Conservation (phyloP, 37 sponge, comb jelly and placozoan species). For the Crambe crambe region DNA sequence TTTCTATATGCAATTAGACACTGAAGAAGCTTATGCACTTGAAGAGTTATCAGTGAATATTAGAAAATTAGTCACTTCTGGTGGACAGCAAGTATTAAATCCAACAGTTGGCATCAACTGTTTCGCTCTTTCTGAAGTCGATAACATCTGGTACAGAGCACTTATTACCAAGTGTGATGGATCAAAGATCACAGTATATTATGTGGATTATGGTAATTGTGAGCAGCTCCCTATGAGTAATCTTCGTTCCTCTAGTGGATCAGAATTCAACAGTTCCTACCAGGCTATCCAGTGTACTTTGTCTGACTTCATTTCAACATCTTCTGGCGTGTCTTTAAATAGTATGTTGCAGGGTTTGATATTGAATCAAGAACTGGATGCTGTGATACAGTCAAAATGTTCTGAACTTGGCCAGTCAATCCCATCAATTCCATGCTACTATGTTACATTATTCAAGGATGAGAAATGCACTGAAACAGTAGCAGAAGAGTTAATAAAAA, state of each 20-base stretch:
- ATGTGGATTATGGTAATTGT: conserved; percentile 77
- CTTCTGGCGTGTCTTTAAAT: neutral
- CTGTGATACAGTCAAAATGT: conserved; percentile 25
- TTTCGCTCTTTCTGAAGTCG: conserved; percentile 36
- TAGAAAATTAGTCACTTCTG: neutral
- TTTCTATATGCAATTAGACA: conserved; percentile 70
- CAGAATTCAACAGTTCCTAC: conserved; percentile 15
- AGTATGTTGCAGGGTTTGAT: conserved; percentile 6
- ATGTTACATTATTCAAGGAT: conserved; percentile 21
- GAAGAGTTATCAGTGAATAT: conserved; percentile 41
- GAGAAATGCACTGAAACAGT: neutral
- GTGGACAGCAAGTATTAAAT: neutral
- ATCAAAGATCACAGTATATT: conserved; percentile 30
- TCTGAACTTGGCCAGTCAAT: neutral
- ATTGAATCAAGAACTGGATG: conserved; percentile 37
- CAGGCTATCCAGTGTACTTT: conserved; percentile 62
- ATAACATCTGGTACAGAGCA: conserved; percentile 54
- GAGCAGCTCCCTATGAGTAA: conserved; percentile 31
- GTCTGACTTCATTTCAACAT: conserved; percentile 41
- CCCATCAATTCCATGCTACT: conserved; percentile 42
- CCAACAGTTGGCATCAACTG: conserved; percentile 19
- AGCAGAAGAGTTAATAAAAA: conserved; percentile 18
- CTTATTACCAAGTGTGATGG: conserved; percentile 1
- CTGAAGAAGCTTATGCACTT: conserved; percentile 55
- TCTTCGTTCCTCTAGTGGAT: neutral